Evolutionary conservation across 2,797 vertebrate genomes (phyloP), one percentile per base, ranked within the genome.

Genomic region (Dipus sagitta): DNA sequence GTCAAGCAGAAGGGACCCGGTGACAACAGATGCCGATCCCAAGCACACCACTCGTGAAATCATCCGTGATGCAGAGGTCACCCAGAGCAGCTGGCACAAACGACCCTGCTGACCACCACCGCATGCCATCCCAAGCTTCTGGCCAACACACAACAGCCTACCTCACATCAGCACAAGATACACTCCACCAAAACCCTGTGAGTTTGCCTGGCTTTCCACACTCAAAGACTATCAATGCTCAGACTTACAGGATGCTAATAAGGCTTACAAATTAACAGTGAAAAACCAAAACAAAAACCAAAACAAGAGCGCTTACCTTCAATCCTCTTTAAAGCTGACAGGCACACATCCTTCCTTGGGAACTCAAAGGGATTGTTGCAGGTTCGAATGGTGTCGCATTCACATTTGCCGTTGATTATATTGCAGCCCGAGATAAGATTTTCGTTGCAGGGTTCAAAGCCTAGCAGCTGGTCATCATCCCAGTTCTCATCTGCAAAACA

Each of bases 381-480:
- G 97, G 98, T 99, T 96, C 99, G 98, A 97, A 99, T 98, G 96
- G 98, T 98, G 98, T 99, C 98, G 92, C 99, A 99, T 80, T 99
- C 98, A 0, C 99, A 99, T 95, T 98, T 99, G 96, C 99, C 99
- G 71, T 99, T 99, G 97, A 99, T 99, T 97, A 99, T 99, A 97
- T 99, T 99, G 98, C 99, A 99, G 97, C 99, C 99, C 38, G 98
- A 99, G 97, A 99, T 98, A 97, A 99, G 98, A 98, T 99, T 99
- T 97, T 99, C 99, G 94, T 99, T 99, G 98, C 99, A 99, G 0
- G 99, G 99, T 96, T 99, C 99, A 98, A 99, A 99, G 98, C 99
- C 99, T 97, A 99, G 98, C 93, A 99, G 98, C 93, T 99, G 99
- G 98, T 99, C 99, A 88, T 99, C 99, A 91, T 99, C 98, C 99